Conservation (phyloP, 2,888 invertebrate species). For the Electrophaes corylata region DNA sequence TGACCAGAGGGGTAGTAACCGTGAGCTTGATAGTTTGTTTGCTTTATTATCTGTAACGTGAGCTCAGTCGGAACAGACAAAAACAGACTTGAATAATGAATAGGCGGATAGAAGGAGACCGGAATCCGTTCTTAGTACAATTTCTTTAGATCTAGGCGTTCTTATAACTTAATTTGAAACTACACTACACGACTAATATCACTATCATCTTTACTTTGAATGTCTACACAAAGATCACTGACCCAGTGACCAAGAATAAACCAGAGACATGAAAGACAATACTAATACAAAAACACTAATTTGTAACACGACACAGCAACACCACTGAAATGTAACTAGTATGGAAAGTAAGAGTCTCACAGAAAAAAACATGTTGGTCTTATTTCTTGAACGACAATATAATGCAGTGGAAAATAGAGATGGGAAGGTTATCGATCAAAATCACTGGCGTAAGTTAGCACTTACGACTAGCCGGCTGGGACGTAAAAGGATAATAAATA, state of each 20-base stretch:
- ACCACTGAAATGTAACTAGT: conserved; percentile 20
- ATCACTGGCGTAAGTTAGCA: neutral
- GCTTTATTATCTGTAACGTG: too few species aligned
- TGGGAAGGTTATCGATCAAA: conserved; percentile 25
- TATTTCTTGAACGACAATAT: conserved; percentile 40
- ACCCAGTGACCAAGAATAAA: neutral
- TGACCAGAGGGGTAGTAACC: too few species aligned
- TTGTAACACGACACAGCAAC: conserved; percentile 13
- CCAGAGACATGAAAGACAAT: neutral
- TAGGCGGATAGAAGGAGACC: too few species aligned
- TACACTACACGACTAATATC: neutral
- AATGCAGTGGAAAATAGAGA: conserved; percentile 30
- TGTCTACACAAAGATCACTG: neutral
- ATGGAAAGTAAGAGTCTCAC: conserved; percentile 23
- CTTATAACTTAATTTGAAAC: too few species aligned
- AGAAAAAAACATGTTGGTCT: conserved; percentile 37
- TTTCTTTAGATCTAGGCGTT: too few species aligned
- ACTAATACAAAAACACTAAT: neutral
- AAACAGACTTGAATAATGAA: too few species aligned
- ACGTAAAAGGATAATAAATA: too few species aligned
- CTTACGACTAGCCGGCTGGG: too few species aligned
- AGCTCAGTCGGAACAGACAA: too few species aligned
- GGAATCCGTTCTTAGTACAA: too few species aligned
- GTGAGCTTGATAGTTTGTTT: too few species aligned
- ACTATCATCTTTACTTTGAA: neutral